A percentile compares a stretch with the other conserved stretches of the same genome.
Conservation (phyloP, 2,888 invertebrate species). For the Eupithecia pulchellata region DNA sequence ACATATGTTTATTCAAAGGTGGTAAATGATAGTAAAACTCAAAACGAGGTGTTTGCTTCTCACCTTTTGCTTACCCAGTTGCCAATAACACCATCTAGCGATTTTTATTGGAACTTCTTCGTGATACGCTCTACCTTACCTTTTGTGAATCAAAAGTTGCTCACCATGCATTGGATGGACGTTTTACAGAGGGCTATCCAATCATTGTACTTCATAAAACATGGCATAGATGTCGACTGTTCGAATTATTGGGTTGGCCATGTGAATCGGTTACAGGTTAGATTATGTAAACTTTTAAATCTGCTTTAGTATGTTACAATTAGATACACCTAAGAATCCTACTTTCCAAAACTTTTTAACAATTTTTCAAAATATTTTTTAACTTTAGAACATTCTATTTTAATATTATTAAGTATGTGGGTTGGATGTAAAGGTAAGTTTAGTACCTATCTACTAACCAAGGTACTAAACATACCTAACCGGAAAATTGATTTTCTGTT, state of each 20-base stretch:
- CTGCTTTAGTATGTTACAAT: too few species aligned
- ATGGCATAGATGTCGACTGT: conserved; percentile 3
- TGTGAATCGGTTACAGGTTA: background rate
- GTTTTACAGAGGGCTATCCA: background rate
- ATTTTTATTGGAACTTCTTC: background rate
- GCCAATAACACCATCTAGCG: conserved; percentile 2
- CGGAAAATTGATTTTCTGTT: too few species aligned
- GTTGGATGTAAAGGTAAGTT: too few species aligned
- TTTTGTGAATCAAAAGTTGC: background rate
- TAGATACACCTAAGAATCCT: too few species aligned
- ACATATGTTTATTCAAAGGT: too few species aligned
- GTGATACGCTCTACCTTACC: background rate
- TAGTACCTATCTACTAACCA: too few species aligned
- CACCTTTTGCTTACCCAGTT: background rate
- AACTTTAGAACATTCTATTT: too few species aligned
- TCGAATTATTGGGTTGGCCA: background rate
- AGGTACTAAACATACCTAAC: too few species aligned
- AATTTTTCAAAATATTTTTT: too few species aligned
- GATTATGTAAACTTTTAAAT: background rate
- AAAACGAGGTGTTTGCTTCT: background rate
- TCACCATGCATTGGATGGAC: background rate
- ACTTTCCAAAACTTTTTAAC: too few species aligned
- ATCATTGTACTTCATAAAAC: background rate
- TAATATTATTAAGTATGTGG: too few species aligned
- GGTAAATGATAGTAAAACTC: background rate